These are phyloP conservation scores for Sthenelais limicola DNA, from an alignment of 2,888 invertebrate species.

Conservation along the genomic window DNA sequence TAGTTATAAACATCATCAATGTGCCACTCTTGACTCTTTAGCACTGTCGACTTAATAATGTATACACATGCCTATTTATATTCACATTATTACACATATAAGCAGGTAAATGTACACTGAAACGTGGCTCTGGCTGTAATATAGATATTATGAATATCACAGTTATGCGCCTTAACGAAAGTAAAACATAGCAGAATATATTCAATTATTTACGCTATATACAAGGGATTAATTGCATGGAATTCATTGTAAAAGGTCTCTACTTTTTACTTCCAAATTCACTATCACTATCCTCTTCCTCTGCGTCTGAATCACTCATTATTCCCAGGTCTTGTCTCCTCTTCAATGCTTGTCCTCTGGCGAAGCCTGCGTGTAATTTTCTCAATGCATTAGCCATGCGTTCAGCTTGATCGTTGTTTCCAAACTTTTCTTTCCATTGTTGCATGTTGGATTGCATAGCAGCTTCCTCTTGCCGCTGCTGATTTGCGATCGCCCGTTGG, in stretches of 20 bases:
- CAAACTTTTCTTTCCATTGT: constrained; percentile 20
- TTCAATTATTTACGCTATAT: too few species aligned
- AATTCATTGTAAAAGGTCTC: background rate
- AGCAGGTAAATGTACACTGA: too few species aligned
- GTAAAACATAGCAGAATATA: too few species aligned
- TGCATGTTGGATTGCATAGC: constrained; percentile 29
- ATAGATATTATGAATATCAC: too few species aligned
- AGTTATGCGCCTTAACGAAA: too few species aligned
- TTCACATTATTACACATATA: too few species aligned
- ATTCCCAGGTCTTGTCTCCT: constrained; percentile 18
- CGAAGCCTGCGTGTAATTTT: constrained; percentile 27
- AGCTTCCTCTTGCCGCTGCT: constrained; percentile 12
- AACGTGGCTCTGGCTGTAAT: too few species aligned
- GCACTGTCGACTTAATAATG: too few species aligned
- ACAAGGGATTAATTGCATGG: too few species aligned
- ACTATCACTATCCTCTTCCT: constrained; percentile 9
- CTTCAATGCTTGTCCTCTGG: background rate
- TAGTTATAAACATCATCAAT: too few species aligned
- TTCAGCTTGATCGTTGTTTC: constrained; percentile 25
- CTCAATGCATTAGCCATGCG: constrained; percentile 35
- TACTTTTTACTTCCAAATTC: background rate
- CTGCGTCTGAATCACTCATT: background rate
- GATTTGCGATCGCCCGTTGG: constrained; percentile 1
- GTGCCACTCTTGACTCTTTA: too few species aligned
- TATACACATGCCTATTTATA: too few species aligned